Evolutionary conservation across 2,888 invertebrate species (phyloP).

Genomic region (Patella depressa): DNA sequence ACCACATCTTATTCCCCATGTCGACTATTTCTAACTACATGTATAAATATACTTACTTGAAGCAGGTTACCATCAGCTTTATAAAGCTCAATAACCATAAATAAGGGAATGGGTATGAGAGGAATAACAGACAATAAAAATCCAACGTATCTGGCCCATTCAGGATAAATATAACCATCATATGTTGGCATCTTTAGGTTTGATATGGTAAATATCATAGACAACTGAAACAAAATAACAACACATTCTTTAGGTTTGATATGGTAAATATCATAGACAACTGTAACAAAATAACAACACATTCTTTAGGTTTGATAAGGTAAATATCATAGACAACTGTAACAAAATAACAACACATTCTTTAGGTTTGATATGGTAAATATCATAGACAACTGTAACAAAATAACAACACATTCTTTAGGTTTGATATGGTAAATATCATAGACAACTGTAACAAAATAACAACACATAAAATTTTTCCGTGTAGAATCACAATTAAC

Average conservation of each 20-base stretch:
- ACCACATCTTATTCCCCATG: background rate
- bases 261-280: constrained; percentile 37
- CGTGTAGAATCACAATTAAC: too few species aligned
- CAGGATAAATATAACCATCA: constrained; percentile 66
- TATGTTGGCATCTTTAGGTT: constrained; percentile 60
- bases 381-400: too few species aligned
- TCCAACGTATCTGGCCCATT: constrained; percentile 62
- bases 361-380: constrained; percentile 54
- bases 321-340: constrained; percentile 21
- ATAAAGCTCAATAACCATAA: constrained; percentile 47
- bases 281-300: too few species aligned
- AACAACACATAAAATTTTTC: too few species aligned
- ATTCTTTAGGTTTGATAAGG: constrained; percentile 52
- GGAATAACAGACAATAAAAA: constrained; percentile 58
- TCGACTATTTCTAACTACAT: too few species aligned
- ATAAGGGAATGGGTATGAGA: constrained; percentile 54
- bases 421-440: constrained; percentile 48
- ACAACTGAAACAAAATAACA: too few species aligned
- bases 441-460: too few species aligned
- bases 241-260: constrained; percentile 45
- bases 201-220: constrained; percentile 41
- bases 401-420: constrained; percentile 32
- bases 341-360: constrained; percentile 23
- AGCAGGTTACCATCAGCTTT: constrained; percentile 45
- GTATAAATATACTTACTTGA: constrained; percentile 40